phyloP scores from a whole-genome alignment of 2,113 vertebrate genomes.

The Leucoraja erinaceus region DNA sequence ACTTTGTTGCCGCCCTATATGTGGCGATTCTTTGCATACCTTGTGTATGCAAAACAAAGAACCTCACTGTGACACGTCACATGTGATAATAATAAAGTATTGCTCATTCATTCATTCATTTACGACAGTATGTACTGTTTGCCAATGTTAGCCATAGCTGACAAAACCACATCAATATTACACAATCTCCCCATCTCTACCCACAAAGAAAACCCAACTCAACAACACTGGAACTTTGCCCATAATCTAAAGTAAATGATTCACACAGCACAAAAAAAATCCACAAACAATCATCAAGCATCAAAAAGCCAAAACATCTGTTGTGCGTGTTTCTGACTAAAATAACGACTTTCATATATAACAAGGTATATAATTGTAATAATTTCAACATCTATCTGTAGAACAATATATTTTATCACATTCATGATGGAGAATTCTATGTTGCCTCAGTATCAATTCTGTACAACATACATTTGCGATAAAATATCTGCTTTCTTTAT shows the following conservation, averaged over 20 bases:
- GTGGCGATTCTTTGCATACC: no score
- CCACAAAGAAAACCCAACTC: background rate
- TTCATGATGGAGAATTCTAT: background rate
- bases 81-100: no score
- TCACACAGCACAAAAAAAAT: background rate
- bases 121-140: background rate
- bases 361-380: background rate
- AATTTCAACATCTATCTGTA: background rate
- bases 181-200: background rate
- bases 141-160: background rate
- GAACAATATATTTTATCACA: background rate
- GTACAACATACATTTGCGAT: background rate
- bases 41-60: no score
- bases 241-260: background rate
- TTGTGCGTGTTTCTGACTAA: background rate
- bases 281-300: background rate
- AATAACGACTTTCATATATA: no score
- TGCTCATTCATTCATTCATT: background rate
- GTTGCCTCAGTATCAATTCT: background rate
- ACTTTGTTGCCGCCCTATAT: no score
- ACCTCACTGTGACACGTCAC: no score
- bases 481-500: background rate
- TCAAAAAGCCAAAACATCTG: background rate
- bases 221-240: background rate
- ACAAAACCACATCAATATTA: background rate